Percentiles rank a stretch among this genome's conserved stretches.
Evolutionary conservation across 2,797 vertebrate species (phyloP).

Genomic region (Knipowitschia caucasica): DNA sequence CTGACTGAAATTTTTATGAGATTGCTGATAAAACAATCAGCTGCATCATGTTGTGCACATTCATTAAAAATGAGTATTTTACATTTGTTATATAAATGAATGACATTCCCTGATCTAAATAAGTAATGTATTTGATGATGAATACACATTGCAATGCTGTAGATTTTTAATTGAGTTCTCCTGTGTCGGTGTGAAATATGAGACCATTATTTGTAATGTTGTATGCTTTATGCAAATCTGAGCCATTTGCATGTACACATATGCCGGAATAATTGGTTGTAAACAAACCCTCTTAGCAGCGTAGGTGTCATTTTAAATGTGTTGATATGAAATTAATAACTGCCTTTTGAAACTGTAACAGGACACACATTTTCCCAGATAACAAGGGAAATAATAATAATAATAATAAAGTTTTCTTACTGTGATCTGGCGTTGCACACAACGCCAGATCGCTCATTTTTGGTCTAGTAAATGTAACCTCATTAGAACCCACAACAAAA

Average conservation of each 20-base stretch:
- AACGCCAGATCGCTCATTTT: slow-evolving; percentile 38
- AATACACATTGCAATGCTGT: slow-evolving; percentile 2
- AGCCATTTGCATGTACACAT: slow-evolving; percentile 5
- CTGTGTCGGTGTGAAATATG: slow-evolving; percentile 7
- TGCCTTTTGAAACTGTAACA: slow-evolving; percentile 24
- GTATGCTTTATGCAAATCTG: slow-evolving; percentile 21
- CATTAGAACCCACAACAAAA: slow-evolving; percentile 57
- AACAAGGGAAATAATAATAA: slow-evolving; percentile 62
- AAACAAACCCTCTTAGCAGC: slow-evolving; percentile 42
- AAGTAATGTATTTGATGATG: slow-evolving; percentile 1
- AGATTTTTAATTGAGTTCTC: slow-evolving; percentile 7
- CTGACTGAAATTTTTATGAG: slow-evolving; percentile 34
- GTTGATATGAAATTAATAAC: slow-evolving; percentile 59
- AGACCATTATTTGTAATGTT: neutral
- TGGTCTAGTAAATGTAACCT: slow-evolving; percentile 66
- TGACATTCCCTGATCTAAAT: neutral
- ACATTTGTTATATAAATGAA: neutral
- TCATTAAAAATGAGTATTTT: slow-evolving; percentile 1
- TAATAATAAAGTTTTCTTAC: no score
- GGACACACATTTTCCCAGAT: slow-evolving; percentile 37
- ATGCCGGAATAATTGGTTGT: slow-evolving; percentile 12
- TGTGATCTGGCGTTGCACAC: no score
- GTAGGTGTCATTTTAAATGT: slow-evolving; percentile 55
- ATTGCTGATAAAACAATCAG: slow-evolving; percentile 13
- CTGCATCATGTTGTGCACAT: neutral